Evolutionary conservation across 2,113 vertebrate species (phyloP).

Genomic region (Hippocampus mohnikei): DNA sequence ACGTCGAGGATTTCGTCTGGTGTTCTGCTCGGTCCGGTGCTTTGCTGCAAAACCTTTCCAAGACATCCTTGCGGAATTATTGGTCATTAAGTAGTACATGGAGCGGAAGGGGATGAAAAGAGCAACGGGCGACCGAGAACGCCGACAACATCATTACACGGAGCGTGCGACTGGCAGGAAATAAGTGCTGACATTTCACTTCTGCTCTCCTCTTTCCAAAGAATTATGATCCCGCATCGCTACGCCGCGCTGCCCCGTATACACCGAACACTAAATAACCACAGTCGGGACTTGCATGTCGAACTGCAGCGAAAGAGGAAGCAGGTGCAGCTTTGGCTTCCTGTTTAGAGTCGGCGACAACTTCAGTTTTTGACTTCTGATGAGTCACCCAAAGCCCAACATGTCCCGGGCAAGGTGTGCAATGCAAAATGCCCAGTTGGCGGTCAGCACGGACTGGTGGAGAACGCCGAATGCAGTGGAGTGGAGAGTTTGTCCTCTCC

Average conservation of each 20-base stretch:
- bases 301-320: slow-evolving; percentile 14
- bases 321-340: slow-evolving; percentile 17
- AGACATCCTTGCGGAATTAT: slow-evolving; percentile 41
- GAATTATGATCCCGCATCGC: slow-evolving; percentile 54
- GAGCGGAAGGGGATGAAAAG: slow-evolving; percentile 25
- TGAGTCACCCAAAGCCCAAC: slow-evolving; percentile 27
- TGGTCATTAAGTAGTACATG: slow-evolving; percentile 51
- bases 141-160: slow-evolving; percentile 47
- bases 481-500: too few species aligned
- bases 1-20: slow-evolving; percentile 11
- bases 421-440: slow-evolving; percentile 31
- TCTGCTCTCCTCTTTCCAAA: slow-evolving; percentile 43
- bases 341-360: slow-evolving; percentile 23
- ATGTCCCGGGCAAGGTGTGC: slow-evolving; percentile 16
- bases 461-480: slow-evolving; percentile 22
- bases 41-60: slow-evolving; percentile 21
- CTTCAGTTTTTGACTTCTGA: slow-evolving; percentile 18
- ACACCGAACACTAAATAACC: slow-evolving; percentile 52
- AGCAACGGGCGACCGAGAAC: slow-evolving; percentile 36
- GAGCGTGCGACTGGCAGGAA: slow-evolving; percentile 61
- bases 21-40: slow-evolving; percentile 2
- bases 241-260: slow-evolving; percentile 31
- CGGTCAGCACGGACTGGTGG: slow-evolving; percentile 40
- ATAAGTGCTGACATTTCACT: slow-evolving; percentile 65
- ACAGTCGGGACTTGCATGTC: slow-evolving; percentile 21